These are phyloP conservation scores for Quadriops clusia DNA, from an alignment of 2,888 invertebrate species.

Conservation along the genomic window DNA sequence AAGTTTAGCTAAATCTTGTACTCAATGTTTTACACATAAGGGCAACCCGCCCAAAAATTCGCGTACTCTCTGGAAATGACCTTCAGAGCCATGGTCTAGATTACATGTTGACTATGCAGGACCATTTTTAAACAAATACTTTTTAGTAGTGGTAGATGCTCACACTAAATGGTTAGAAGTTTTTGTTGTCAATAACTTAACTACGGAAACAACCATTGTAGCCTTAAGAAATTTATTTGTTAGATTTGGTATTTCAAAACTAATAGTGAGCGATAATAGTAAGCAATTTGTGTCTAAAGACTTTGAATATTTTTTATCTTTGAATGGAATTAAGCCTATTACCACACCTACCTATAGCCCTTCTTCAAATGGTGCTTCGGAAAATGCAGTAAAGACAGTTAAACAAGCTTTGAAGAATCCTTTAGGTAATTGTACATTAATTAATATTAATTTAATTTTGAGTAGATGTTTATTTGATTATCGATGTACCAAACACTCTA, in stretches of 20 bases:
- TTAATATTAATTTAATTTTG: too few species aligned
- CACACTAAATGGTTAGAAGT: conserved; percentile 7
- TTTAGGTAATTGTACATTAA: too few species aligned
- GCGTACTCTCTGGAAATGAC: conserved; percentile 7
- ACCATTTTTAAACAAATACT: conserved; percentile 18
- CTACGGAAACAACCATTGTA: conserved; percentile 1
- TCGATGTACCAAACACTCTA: too few species aligned
- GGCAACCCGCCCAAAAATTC: conserved; percentile 5
- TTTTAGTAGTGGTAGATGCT: conserved; percentile 5
- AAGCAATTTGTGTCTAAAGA: conserved; percentile 8
- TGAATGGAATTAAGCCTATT: conserved; percentile 6
- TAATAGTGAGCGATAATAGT: conserved; percentile 8
- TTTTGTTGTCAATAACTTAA: conserved; percentile 5
- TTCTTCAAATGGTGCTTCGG: conserved; percentile 6
- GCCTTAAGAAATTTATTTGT: conserved; percentile 4
- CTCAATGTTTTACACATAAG: conserved; percentile 6
- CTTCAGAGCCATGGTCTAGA: conserved; percentile 13
- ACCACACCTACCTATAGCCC: conserved; percentile 8
- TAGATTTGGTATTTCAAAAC: conserved; percentile 5
- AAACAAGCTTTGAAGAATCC: too few species aligned
- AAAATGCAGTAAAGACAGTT: conserved; percentile 8
- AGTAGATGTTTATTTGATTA: too few species aligned
- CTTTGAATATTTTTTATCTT: conserved; percentile 6
- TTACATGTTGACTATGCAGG: conserved; percentile 9
- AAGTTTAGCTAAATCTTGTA: conserved; percentile 9